phyloP scores from a whole-genome alignment of 2,113 vertebrate species.

The sheep (Ovis aries) region DNA sequence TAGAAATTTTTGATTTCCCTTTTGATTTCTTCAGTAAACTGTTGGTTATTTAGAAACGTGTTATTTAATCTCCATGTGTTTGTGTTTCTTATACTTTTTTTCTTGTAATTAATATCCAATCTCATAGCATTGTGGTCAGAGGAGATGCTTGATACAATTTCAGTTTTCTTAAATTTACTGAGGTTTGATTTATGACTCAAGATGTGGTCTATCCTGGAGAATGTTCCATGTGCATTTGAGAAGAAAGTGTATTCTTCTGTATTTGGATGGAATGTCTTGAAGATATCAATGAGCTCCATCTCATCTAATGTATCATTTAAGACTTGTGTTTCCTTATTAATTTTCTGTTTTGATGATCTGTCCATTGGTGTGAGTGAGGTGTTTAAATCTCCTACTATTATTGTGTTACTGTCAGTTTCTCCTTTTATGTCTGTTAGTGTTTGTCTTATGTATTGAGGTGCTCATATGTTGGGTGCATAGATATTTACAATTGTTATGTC shows the following conservation, averaged over 20 bases:
- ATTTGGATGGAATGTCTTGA: no score
- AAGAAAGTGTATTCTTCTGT: no score
- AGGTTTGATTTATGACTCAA: not conserved
- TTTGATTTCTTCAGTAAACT: not conserved
- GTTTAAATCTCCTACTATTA: not conserved
- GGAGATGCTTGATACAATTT: not conserved
- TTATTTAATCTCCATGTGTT: not conserved
- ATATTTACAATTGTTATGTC: not conserved
- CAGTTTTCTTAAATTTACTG: not conserved
- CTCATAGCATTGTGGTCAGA: not conserved
- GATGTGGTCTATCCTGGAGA: not conserved
- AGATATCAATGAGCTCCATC: not conserved
- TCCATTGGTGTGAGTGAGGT: not conserved
- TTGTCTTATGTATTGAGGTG: not conserved
- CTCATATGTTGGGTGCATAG: not conserved
- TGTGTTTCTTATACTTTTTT: not conserved
- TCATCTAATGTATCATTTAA: not conserved
- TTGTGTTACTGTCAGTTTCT: not conserved
- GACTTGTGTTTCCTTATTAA: not conserved
- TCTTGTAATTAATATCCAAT: not conserved
- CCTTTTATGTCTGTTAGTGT: not conserved
- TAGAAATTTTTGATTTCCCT: not conserved
- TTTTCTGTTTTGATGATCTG: not conserved
- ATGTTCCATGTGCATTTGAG: not conserved
- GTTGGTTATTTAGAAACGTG: not conserved